Evolutionary conservation across 1,140 invertebrate species (phyloP).

Genomic region (Lepidurus couesii): DNA sequence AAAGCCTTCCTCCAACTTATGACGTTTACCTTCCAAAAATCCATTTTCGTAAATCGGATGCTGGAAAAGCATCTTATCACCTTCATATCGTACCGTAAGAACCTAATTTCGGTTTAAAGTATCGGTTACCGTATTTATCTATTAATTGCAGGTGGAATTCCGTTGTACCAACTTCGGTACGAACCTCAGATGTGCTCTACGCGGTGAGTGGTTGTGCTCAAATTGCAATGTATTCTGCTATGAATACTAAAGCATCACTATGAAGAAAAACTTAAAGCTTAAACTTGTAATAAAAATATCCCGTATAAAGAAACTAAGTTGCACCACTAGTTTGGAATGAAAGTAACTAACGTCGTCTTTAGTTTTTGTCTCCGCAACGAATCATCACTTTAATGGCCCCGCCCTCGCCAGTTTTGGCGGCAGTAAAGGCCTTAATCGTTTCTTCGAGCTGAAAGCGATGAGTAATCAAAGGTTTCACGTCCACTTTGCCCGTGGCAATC

Average conservation of each 20-base stretch:
- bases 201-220: neutral
- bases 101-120: neutral
- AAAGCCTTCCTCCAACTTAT: neutral
- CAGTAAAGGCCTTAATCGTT: conserved; percentile 78
- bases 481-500: conserved; percentile 71
- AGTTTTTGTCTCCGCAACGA: conserved; percentile 52
- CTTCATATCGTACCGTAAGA: neutral
- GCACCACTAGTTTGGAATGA: neutral
- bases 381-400: conserved; percentile 90
- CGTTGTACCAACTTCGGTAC: neutral
- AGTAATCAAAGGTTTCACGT: conserved; percentile 83
- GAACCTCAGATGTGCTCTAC: neutral
- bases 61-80: neutral
- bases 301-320: neutral
- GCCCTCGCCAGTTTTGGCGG: conserved; percentile 59
- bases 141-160: neutral
- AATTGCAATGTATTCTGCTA: conserved; percentile 1
- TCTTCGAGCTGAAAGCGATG: conserved; percentile 84
- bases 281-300: neutral
- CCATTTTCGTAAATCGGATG: conserved; percentile 28
- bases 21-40: conserved; percentile 16
- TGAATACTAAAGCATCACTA: conserved; percentile 19
- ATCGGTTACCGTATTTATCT: neutral
- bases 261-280: neutral
- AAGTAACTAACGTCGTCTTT: conserved; percentile 29